Evolutionary conservation across 2,113 vertebrate species (phyloP), one percentile per base, ranked within the genome.

Genomic region (Caranx ignobilis): DNA sequence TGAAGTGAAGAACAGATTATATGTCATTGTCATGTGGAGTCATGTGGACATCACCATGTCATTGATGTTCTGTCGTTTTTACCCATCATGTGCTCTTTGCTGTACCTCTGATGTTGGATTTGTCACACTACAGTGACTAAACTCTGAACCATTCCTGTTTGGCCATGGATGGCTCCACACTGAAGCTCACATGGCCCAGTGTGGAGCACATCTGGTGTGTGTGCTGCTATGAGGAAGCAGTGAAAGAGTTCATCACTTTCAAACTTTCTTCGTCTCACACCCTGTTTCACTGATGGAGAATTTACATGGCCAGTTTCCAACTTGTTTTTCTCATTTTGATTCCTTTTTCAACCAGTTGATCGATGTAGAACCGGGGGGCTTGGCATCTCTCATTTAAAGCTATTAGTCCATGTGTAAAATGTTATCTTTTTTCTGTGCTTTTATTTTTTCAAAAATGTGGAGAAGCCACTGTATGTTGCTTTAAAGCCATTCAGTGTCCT

Each of bases 21-120:
- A 10, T 19, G 18, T 37, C 2, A 37, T 59, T 74, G 73, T 81
- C 81, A 83, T 26, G 74, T 59, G 82, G 45, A 66, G 60, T 83
- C 89, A 89, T 82, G 87, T 50, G 78, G 26, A 11, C 31, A 41
- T 54, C 59, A 61, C 76, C 74, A 1, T 84, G 68, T 87, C 79
- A 88, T 88, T 2, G 26, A 83, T 85, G 66, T 12, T 71, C 69
- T 66, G 39, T 11, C 6, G 2, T 1, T 79, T 61, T 57, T 41
- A 74, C 63, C 31, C 55, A 39, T 89, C 39, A 82, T 77, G 57
- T 75, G 65, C 37, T 73, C 16, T 11, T 12, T 16, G 81, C 77
- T 45, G 54, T 72, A 65, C 60, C 61, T 35, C 41, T 11, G 0
- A 43, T 62, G 67, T 64, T 35, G 2, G 39, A 86, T 90, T 89